Evolutionary conservation across 2,888 invertebrate genomes (phyloP), one percentile per base, ranked within the genome.

Genomic region (Chaitophorus viminalis): DNA sequence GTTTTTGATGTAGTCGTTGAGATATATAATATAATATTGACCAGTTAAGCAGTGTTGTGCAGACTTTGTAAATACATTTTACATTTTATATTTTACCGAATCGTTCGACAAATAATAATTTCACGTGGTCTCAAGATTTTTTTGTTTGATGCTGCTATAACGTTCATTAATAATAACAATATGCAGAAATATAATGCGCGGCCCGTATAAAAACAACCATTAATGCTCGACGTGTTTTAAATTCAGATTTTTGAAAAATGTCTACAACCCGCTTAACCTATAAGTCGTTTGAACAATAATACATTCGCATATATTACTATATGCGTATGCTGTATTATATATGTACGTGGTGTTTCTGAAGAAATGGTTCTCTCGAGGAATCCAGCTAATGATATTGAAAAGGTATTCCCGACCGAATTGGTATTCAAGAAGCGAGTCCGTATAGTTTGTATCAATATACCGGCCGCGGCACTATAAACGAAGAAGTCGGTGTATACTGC

Each of bases 341-440:
- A 2, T 11, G 14, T 2, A 2, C 3, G 46, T 11, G 14, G 46
- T 8, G 82, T 82, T 74, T 60, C 74, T 54, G 31, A 60, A 74
- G 17, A 74, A 82, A 82, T 14, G 21, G 33, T 82, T 74, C 60
- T 74, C 36, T n/a, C 21, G 36, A 60, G 60, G 54, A 82, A 82
- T 82, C 60, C 74, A 29, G 74, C 74, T 82, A 82, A 82, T 82
- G 82, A 74, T 74, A 82, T 82, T 54, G 82, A 74, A 82, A 54
- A 82, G 54, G 54, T 82, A 82, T 82, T 72, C 54, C 54, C 17
- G 31, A 33, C 72, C n/a, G 54, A 74, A 82, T 74, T 82, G 72
- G 54, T 82, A 82, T 82, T 82, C 82, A 74, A 14, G 74, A 60
- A n/a, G 74, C 29, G 54, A 36, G 52, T 39, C n/a, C 21, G 31